phyloP scores from a whole-genome alignment of 2,113 vertebrate genomes.

The Rhipidura dahli region DNA sequence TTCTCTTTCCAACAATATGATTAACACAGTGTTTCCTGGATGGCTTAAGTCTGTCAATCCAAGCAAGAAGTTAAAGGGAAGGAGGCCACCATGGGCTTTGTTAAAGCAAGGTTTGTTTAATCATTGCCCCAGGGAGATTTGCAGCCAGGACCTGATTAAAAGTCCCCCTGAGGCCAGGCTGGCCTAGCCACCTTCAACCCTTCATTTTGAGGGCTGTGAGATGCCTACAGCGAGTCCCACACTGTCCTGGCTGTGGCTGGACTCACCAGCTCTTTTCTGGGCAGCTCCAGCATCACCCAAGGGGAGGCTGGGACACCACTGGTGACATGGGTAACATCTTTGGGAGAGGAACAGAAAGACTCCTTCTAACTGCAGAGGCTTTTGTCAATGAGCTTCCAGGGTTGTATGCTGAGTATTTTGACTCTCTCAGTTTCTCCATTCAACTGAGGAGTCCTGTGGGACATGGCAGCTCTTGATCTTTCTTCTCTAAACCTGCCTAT shows the following conservation, averaged over 20 bases:
- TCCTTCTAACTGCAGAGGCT: neutral
- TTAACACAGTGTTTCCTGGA: neutral
- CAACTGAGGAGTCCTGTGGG: neutral
- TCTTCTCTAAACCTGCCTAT: neutral
- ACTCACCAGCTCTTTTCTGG: neutral
- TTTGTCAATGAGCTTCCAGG: neutral
- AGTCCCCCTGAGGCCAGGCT: rapidly evolving
- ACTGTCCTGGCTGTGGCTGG: neutral
- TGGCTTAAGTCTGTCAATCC: neutral
- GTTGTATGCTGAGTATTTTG: neutral
- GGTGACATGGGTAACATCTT: rapidly evolving
- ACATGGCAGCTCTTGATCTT: neutral
- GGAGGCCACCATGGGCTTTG: neutral
- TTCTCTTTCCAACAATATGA: neutral
- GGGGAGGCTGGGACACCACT: rapidly evolving
- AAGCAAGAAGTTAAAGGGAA: neutral
- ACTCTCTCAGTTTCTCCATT: neutral
- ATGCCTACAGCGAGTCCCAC: neutral
- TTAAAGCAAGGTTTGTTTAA: neutral
- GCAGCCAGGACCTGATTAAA: neutral
- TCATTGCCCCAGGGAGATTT: neutral
- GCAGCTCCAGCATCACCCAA: neutral
- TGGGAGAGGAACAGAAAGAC: neutral
- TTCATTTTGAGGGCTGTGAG: neutral
- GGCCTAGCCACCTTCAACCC: rapidly evolving